phyloP scores from a whole-genome alignment of 2,797 vertebrate species.

The Falco rusticolus region DNA sequence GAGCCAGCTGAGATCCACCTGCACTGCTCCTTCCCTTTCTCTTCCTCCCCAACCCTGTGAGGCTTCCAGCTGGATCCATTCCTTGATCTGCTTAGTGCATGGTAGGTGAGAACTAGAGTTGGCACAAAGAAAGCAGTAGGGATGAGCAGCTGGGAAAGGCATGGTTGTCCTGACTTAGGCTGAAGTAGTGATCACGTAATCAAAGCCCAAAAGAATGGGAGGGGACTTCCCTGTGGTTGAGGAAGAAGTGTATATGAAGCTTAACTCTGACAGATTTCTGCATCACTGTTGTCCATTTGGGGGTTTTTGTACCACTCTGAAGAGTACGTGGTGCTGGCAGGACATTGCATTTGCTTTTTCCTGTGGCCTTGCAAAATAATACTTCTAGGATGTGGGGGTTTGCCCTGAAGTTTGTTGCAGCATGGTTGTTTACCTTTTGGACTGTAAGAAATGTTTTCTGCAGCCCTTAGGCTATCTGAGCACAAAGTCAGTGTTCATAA shows the following conservation, averaged over 20 bases:
- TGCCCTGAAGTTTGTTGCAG: neutral
- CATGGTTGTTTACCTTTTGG: neutral
- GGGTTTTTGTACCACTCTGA: neutral
- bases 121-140: neutral
- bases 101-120: neutral
- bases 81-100: neutral
- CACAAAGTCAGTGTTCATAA: conserved; percentile 44
- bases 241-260: neutral
- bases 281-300: neutral
- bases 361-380: neutral
- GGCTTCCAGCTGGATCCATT: neutral
- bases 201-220: neutral
- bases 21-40: neutral
- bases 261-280: neutral
- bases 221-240: neutral
- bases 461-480: neutral
- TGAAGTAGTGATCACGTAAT: neutral
- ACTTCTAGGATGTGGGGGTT: rapidly evolving
- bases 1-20: neutral
- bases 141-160: neutral
- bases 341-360: neutral
- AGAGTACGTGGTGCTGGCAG: neutral
- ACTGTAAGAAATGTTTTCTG: neutral
- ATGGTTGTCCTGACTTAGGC: neutral
- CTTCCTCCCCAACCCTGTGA: neutral